These are phyloP conservation scores for Meloidogyne chitwoodi DNA, from an alignment of 1,140 invertebrate species.

Conservation along the genomic window DNA sequence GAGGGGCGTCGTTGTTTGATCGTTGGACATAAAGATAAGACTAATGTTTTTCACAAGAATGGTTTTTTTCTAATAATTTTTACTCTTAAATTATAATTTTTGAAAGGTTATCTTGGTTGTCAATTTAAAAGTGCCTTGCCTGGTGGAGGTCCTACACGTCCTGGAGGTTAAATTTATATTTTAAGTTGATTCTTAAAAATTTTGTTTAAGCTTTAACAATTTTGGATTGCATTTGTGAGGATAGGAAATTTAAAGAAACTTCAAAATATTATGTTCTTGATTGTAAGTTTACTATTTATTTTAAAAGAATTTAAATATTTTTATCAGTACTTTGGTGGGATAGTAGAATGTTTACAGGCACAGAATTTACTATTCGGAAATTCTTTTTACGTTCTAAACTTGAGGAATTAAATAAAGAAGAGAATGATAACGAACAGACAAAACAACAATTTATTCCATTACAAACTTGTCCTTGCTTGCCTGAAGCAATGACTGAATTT, in stretches of 20 bases:
- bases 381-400: background rate
- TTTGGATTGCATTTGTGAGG: slow-evolving; percentile 11
- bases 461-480: slow-evolving; percentile 18
- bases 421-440: background rate
- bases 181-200: background rate
- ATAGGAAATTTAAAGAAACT: background rate
- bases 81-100: background rate
- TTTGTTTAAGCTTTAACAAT: slow-evolving; percentile 2
- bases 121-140: slow-evolving; percentile 2
- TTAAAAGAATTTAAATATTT: background rate
- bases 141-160: background rate
- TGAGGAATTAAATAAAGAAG: background rate
- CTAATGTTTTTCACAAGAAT: slow-evolving; percentile 17
- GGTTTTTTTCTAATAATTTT: slow-evolving; percentile 13
- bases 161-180: background rate
- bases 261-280: slow-evolving; percentile 15
- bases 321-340: slow-evolving; percentile 10
- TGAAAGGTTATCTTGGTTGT: background rate
- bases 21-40: slow-evolving; percentile 14
- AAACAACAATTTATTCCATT: slow-evolving; percentile 8
- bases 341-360: slow-evolving; percentile 3
- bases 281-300: background rate
- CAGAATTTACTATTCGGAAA: background rate
- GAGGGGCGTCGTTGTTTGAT: slow-evolving; percentile 17
- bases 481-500: slow-evolving; percentile 23